Base-by-base conservation (phyloP, 1,140 invertebrate species). In the Meloidogyne hapla region DNA sequence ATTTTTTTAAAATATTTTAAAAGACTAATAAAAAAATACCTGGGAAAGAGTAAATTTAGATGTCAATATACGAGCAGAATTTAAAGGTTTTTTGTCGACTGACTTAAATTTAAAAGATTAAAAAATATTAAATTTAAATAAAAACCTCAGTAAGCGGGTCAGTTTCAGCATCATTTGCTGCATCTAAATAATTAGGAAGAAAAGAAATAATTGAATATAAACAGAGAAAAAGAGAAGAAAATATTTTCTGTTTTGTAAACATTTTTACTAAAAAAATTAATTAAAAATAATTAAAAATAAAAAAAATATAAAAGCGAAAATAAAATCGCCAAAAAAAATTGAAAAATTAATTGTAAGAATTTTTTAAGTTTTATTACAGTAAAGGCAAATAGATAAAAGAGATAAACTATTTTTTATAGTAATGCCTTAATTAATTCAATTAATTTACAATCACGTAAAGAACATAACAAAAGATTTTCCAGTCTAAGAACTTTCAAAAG, bases 31-130 rank as follows among this genome's bases (percentile, higher is more conserved):
- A 9, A 5, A 70, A 64, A 73, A 18, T 6, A 73, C 71, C 71
- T 73, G 95, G 85, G 98, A 98, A n/a, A 98, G 90, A 83, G 98
- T 87, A 75, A 88, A 87, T 83, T 91, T 91, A 15, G 89, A 89
- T 0, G 88, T 89, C 18, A 91, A 81, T 15, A 91, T 80, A 38
- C 88, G 81, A 6, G 90, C 90, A 21, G 84, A 80, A 68, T 84
- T 79, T 23, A 84, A 69, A 23, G 62, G 40, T 21, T 76, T 26
- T 26, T 83, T 83, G 18, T 33, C 75, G 23, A 15, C 61, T 13
- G 25, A 23, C 74, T 74, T n/a, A 69, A 67, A 33, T 61, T 23
- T 21, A 0, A 40, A 68, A 9, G n/a, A 38, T 40, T 70, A n/a
- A 25, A 9, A 8, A 12, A 26, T n/a, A n/a, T 42, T 26, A 69